Base-by-base conservation (phyloP, 1,140 invertebrate species). In the Heterodera schachtii region DNA sequence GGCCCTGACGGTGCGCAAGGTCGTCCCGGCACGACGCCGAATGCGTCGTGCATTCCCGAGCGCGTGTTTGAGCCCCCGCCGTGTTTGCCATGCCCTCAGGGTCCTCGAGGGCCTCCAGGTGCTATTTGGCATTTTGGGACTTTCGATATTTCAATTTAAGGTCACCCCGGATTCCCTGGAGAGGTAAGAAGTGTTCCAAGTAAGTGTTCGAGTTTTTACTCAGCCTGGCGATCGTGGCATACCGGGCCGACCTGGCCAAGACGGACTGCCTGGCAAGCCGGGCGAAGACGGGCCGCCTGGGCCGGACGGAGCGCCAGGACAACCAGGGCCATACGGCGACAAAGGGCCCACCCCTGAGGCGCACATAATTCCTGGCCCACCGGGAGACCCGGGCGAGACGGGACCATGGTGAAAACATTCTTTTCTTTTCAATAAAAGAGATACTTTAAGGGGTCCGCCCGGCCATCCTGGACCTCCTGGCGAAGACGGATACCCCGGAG, bases 41-140 rank as follows among this genome's bases (percentile, higher is more conserved):
- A 89, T 78, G 89, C 88, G 11, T 90, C 88, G 2, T 89, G 88
- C 70, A 90, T 89, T 73, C 88, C 88, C 21, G 88, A 89, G 80
- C 60, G 88, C 47, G 88, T 89, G 31, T 89, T 89, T 78, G 88
- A 89, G 73, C 88, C 88, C 49, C 89, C 88, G 31, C 88, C 88
- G 69, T 89, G 88, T 77, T 82, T 89, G 31, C 88, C 88, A 31
- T 89, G 88, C 81, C 88, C 88, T 9, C 89, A 90, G 77, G 88
- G 88, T 13, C 88, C 89, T 16, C 82, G 88, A 41, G 88, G 88
- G 73, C 81, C 83, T 19, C 82, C 86, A 31, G 87, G 88, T 41
- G n/a, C n/a, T 6, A 43, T 16, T 16, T 64, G 16, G 11, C 57
- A 64, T 19, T 13, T 64, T 64, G 31, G 31, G 31, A 31, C 16